These are phyloP conservation scores for Stenchaetothrips biformis DNA, from an alignment of 2,888 invertebrate genomes.

Conservation along the genomic window DNA sequence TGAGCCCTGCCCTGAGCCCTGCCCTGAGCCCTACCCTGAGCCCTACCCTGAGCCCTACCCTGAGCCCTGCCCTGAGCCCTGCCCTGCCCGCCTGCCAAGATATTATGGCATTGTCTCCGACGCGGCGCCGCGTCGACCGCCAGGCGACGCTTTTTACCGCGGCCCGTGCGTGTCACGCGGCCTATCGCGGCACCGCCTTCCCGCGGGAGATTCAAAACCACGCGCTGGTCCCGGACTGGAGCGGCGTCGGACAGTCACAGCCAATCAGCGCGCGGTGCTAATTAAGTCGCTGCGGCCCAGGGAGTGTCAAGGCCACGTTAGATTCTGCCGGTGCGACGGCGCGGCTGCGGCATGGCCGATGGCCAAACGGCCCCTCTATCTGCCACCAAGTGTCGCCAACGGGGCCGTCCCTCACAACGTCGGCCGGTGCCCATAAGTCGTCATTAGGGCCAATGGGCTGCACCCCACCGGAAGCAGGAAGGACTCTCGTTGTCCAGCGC, in stretches of 20 bases:
- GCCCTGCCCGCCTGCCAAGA: neutral
- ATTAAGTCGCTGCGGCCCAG: slow-evolving; percentile 15
- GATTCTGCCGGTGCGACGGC: neutral
- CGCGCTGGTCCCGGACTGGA: neutral
- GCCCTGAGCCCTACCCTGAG: neutral
- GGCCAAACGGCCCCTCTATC: neutral
- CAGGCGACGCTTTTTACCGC: too few relatives aligned
- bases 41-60: neutral
- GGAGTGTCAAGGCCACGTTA: slow-evolving; percentile 32
- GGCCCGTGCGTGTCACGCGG: too few relatives aligned
- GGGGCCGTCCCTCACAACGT: neutral
- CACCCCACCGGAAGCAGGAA: too few relatives aligned
- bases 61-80: neutral
- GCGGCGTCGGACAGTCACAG: neutral
- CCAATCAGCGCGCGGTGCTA: neutral
- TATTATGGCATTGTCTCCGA: neutral
- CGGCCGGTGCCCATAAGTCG: too few relatives aligned
- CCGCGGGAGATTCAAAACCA: neutral
- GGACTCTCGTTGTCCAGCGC: neutral
- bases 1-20: neutral
- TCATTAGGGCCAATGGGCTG: too few relatives aligned
- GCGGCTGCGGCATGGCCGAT: slow-evolving; percentile 14
- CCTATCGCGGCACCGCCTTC: neutral
- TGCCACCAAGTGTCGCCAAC: neutral
- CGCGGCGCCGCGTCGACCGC: neutral